phyloP scores from a whole-genome alignment of 1,140 invertebrate species.

The Drosophila dunni region DNA sequence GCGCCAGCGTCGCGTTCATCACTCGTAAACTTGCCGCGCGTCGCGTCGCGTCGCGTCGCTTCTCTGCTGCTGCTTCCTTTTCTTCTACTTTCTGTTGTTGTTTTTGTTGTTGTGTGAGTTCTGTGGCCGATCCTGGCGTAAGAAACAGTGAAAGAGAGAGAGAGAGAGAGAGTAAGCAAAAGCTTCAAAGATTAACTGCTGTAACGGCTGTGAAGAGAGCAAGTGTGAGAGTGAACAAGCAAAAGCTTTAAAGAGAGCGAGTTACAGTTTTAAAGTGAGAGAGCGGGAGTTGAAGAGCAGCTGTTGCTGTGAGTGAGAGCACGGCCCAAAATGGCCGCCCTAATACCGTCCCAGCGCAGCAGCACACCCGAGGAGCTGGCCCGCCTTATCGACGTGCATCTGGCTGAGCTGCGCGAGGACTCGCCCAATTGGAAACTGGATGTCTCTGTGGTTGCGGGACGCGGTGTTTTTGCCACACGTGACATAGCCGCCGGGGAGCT shows the following conservation, averaged over 20 bases:
- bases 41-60: slow-evolving; percentile 46
- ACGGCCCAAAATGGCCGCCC: slow-evolving; percentile 68
- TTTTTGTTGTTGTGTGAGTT: slow-evolving; percentile 5
- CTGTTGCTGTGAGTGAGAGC: slow-evolving; percentile 10
- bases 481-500: slow-evolving; percentile 88
- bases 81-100: background rate
- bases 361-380: slow-evolving; percentile 79
- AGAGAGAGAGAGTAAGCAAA: background rate
- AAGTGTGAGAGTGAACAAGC: background rate
- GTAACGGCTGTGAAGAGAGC: background rate
- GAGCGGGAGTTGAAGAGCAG: background rate
- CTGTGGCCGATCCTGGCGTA: slow-evolving; percentile 6
- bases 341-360: slow-evolving; percentile 67
- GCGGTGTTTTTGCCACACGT: slow-evolving; percentile 88
- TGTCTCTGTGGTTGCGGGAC: slow-evolving; percentile 74
- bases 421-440: slow-evolving; percentile 74
- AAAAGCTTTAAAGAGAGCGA: background rate
- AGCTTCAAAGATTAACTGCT: background rate
- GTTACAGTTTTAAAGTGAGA: background rate
- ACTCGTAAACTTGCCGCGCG: slow-evolving; percentile 66
- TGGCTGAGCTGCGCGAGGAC: slow-evolving; percentile 73
- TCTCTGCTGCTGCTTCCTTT: slow-evolving; percentile 9
- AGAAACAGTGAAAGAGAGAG: background rate
- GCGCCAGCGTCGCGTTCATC: slow-evolving; percentile 55
- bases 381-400: slow-evolving; percentile 71